Evolutionary conservation across 1,140 invertebrate genomes (phyloP).

Genomic region (Melipona quadrifasciata): DNA sequence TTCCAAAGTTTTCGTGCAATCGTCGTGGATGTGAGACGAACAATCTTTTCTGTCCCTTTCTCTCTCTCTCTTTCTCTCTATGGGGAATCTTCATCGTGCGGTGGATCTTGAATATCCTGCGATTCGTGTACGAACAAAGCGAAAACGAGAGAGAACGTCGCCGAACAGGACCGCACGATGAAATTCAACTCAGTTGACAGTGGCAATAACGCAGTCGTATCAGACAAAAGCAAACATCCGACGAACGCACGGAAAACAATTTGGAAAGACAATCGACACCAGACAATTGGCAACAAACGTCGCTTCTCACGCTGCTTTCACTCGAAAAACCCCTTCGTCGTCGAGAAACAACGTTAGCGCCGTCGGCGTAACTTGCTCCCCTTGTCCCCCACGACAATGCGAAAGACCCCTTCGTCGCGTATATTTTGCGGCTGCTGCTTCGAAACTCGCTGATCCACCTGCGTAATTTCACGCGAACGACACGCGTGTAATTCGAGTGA

Average conservation of each 20-base stretch:
- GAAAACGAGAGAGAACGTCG: no score
- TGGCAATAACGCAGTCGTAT: slow-evolving; percentile 45
- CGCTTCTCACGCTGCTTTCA: slow-evolving; percentile 21
- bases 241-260: neutral
- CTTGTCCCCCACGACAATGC: neutral
- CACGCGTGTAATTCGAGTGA: neutral
- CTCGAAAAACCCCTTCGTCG: neutral
- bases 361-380: neutral
- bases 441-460: neutral
- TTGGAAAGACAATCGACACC: neutral
- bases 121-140: neutral
- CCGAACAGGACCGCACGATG: neutral
- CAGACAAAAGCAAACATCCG: neutral
- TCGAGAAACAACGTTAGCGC: neutral
- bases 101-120: no score
- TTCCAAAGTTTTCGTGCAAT: neutral
- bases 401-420: no score
- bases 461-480: neutral
- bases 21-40: neutral
- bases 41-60: neutral
- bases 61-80: no score
- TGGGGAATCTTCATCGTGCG: neutral
- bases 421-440: neutral
- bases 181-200: neutral
- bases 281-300: no score